Conservation (phyloP, 2,888 invertebrate species). For the Polydrusus cervinus region DNA sequence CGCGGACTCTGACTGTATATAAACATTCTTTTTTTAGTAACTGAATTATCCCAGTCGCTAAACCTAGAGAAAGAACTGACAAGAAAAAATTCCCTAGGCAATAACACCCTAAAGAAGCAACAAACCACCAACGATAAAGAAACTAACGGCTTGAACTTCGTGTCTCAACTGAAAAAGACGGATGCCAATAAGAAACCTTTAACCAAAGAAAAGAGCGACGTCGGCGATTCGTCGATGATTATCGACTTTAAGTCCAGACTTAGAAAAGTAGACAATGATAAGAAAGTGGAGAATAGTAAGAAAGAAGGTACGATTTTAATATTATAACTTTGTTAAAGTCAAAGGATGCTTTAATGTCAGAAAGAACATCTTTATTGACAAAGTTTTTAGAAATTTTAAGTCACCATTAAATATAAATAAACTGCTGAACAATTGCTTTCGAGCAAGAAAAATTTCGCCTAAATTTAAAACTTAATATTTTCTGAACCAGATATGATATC, state of each 20-base stretch:
- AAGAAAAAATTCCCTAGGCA: constrained; percentile 60
- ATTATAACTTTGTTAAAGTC: neutral
- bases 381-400: too few species aligned
- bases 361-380: too few species aligned
- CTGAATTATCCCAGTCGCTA: constrained; percentile 89
- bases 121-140: constrained; percentile 48
- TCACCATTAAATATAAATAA: too few species aligned
- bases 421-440: too few species aligned
- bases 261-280: constrained; percentile 83
- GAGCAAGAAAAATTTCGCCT: too few species aligned
- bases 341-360: too few species aligned
- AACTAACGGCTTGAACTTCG: constrained; percentile 73
- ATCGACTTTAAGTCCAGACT: constrained; percentile 89
- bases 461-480: too few species aligned
- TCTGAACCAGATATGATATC: too few species aligned
- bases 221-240: constrained; percentile 71
- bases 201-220: constrained; percentile 67
- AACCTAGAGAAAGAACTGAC: constrained; percentile 69
- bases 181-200: constrained; percentile 77
- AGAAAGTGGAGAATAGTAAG: constrained; percentile 60
- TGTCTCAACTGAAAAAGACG: constrained; percentile 83
- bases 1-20: too few species aligned
- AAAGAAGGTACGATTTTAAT: constrained; percentile 38
- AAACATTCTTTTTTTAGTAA: constrained; percentile 71
- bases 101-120: constrained; percentile 55